Conservation (phyloP, 2,797 vertebrate genomes). For the Gallinago stenura region DNA sequence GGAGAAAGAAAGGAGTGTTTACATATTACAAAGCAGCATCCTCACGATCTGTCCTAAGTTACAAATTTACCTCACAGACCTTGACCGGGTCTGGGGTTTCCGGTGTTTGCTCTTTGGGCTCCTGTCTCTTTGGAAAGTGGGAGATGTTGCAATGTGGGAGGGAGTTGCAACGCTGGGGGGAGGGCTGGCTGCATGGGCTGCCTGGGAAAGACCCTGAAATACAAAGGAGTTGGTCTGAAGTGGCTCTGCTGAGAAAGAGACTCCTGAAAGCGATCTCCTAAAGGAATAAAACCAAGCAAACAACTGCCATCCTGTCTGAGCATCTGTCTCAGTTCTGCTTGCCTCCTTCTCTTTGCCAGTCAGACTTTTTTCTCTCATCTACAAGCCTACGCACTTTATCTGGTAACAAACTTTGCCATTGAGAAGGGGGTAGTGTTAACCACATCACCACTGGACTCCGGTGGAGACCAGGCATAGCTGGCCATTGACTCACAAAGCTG, state of each 20-base stretch:
- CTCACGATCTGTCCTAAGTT: conserved; percentile 15
- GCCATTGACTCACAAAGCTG: background rate
- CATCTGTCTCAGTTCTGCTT: background rate
- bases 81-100: conserved; percentile 13
- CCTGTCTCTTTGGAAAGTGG: background rate
- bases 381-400: background rate
- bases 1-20: conserved; percentile 29
- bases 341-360: background rate
- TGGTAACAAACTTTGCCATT: background rate
- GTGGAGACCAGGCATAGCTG: background rate
- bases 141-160: conserved; percentile 55
- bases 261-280: background rate
- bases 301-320: background rate
- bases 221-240: background rate
- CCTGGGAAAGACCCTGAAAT: background rate
- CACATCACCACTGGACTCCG: background rate
- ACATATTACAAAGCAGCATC: conserved; percentile 20
- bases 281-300: background rate
- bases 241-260: background rate
- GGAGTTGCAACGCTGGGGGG: conserved; percentile 52
- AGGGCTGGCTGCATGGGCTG: background rate
- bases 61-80: conserved; percentile 56
- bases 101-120: conserved; percentile 40
- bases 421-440: background rate
- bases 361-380: background rate